Conservation (phyloP, 1,140 invertebrate genomes). For the Uloborus diversus region DNA sequence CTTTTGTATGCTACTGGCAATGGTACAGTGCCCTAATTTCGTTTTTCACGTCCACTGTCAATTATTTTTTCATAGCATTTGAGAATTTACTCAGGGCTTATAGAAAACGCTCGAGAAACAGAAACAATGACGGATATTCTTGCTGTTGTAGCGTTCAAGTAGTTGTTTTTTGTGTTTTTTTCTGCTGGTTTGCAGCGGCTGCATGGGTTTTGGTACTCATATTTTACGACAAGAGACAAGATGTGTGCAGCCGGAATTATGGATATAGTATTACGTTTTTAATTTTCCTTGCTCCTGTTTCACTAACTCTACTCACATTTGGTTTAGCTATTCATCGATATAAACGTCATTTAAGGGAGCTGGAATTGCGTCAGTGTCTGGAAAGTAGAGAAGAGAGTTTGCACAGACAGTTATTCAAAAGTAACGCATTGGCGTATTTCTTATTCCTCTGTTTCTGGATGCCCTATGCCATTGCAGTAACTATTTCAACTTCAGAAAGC, state of each 20-base stretch:
- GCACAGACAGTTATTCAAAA: slow-evolving; percentile 54
- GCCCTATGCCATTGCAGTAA: slow-evolving; percentile 47
- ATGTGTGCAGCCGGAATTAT: slow-evolving; percentile 47
- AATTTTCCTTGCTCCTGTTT: slow-evolving; percentile 39
- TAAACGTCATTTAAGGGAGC: slow-evolving; percentile 34
- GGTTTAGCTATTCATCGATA: slow-evolving; percentile 38
- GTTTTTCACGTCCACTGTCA: slow-evolving; percentile 74
- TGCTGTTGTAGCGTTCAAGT: slow-evolving; percentile 29
- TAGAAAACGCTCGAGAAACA: slow-evolving; percentile 7
- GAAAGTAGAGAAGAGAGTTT: slow-evolving; percentile 55
- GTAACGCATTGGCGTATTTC: slow-evolving; percentile 54
- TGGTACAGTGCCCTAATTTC: slow-evolving; percentile 75
- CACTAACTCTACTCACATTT: slow-evolving; percentile 37
- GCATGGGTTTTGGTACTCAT: slow-evolving; percentile 35
- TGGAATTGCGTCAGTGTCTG: slow-evolving; percentile 34
- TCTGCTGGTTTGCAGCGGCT: slow-evolving; percentile 38
- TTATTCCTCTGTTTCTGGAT: slow-evolving; percentile 57
- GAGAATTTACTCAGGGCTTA: slow-evolving; percentile 66
- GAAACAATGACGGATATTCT: slow-evolving; percentile 15
- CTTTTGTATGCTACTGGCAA: slow-evolving; percentile 73
- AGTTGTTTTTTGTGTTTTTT: slow-evolving; percentile 38
- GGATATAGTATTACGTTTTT: slow-evolving; percentile 49
- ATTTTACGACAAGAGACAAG: slow-evolving; percentile 29
- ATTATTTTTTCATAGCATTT: slow-evolving; percentile 72
- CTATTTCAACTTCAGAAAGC: slow-evolving; percentile 3